Evolutionary conservation across 2,888 invertebrate species (phyloP).

Genomic region (Idaea dimidiata): DNA sequence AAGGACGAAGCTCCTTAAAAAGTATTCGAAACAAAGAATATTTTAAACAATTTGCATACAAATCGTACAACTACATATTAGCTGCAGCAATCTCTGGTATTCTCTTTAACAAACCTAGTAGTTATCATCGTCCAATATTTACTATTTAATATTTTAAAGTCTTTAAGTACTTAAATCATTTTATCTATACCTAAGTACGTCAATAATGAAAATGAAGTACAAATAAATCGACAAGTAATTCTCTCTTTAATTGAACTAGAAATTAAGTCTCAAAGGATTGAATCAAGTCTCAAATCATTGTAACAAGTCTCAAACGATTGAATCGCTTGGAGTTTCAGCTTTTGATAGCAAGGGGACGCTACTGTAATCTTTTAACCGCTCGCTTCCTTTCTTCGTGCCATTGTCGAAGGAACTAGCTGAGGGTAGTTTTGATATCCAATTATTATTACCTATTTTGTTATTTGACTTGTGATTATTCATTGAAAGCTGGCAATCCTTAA

Average conservation of each 20-base stretch:
- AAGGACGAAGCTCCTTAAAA: no score
- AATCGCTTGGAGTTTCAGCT: conserved; percentile 69
- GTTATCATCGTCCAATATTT: no score
- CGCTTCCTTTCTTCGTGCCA: conserved; percentile 58
- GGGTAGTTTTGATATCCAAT: conserved; percentile 72
- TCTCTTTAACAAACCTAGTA: no score
- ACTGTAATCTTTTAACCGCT: conserved; percentile 70
- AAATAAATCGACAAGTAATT: conserved; percentile 19
- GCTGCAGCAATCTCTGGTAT: no score
- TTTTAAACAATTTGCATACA: no score
- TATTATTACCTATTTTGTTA: conserved; percentile 73
- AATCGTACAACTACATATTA: no score
- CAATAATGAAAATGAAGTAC: conserved; percentile 15
- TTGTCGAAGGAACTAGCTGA: conserved; percentile 73
- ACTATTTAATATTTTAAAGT: no score
- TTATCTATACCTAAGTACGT: no score
- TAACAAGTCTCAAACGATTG: conserved; percentile 50
- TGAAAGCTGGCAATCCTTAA: conserved; percentile 65
- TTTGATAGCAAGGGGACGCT: conserved; percentile 72
- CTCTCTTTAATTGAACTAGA: conserved; percentile 22
- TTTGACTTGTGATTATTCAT: conserved; percentile 60
- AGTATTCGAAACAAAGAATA: no score
- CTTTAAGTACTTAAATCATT: no score
- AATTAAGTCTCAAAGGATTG: conserved; percentile 4
- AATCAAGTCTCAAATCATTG: conserved; percentile 3